These are phyloP conservation scores for Ivindomyrus marchei DNA, from an alignment of 2,113 vertebrate species.

Conservation along the genomic window DNA sequence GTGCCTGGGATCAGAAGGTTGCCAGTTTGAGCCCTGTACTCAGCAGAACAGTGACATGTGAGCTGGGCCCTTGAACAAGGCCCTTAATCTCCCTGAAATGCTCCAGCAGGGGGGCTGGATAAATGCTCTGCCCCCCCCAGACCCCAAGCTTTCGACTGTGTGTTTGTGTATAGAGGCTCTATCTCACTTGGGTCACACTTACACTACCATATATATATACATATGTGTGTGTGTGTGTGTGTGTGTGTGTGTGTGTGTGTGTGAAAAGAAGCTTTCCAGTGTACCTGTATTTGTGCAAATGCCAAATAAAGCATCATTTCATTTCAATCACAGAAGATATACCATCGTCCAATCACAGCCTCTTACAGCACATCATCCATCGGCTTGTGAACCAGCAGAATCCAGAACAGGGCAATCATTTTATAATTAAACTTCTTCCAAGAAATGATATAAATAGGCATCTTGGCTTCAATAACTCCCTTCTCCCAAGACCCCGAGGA, in stretches of 20 bases:
- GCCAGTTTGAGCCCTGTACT: neutral
- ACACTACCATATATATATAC: no score
- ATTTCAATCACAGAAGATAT: neutral
- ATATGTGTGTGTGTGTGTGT: no score
- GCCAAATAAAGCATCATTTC: neutral
- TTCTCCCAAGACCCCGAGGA: neutral
- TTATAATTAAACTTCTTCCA: slow-evolving; percentile 68
- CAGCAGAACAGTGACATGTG: neutral
- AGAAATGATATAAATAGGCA: slow-evolving; percentile 35
- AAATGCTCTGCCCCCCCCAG: neutral
- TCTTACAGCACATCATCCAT: slow-evolving; percentile 51
- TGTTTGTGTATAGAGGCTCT: neutral
- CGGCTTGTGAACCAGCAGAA: slow-evolving; percentile 66
- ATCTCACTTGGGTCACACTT: no score
- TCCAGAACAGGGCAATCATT: slow-evolving; percentile 65
- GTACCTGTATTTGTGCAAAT: neutral
- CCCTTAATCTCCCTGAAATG: neutral
- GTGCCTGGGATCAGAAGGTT: neutral
- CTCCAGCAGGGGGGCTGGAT: neutral
- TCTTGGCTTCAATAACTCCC: neutral
- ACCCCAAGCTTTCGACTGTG: neutral
- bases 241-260: neutral
- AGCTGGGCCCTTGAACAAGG: neutral
- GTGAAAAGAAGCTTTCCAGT: neutral
- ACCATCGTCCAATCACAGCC: neutral